These are phyloP conservation scores for Tichodroma muraria DNA, from an alignment of 2,113 vertebrate species.

Conservation along the genomic window DNA sequence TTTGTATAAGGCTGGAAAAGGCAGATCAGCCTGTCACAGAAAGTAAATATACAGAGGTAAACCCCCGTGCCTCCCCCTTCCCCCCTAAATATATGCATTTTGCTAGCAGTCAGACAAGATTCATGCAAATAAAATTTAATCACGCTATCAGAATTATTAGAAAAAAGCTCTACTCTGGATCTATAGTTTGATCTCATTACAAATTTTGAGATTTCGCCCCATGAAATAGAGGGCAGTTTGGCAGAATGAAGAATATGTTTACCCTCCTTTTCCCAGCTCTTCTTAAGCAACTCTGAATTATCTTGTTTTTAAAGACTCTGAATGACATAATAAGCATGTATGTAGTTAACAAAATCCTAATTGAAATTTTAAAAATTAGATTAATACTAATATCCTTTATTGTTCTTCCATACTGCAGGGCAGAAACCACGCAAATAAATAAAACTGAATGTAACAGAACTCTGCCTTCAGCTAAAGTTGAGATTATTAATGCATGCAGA, in stretches of 20 bases:
- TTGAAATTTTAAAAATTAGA: neutral
- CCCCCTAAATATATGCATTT: neutral
- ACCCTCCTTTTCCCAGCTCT: neutral
- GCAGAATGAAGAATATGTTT: neutral
- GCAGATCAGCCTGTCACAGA: neutral
- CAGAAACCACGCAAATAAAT: slow-evolving; percentile 19
- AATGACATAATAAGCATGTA: neutral
- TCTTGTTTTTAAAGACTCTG: neutral
- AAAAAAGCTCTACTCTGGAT: neutral
- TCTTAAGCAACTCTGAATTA: neutral
- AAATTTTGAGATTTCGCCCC: neutral
- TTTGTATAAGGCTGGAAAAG: neutral
- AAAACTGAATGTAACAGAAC: slow-evolving; percentile 22
- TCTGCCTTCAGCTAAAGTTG: slow-evolving; percentile 37
- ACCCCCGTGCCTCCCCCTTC: neutral
- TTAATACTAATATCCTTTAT: neutral
- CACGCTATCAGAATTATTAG: neutral
- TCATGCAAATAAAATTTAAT: neutral
- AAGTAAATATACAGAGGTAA: neutral
- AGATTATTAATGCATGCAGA: slow-evolving; percentile 51
- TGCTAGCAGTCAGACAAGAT: neutral
- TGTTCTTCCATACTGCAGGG: neutral
- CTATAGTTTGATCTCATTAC: neutral
- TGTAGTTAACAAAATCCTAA: neutral
- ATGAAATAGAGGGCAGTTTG: neutral